phyloP scores from a whole-genome alignment of 2,888 invertebrate species.

The Xestoiulus laeticollis region DNA sequence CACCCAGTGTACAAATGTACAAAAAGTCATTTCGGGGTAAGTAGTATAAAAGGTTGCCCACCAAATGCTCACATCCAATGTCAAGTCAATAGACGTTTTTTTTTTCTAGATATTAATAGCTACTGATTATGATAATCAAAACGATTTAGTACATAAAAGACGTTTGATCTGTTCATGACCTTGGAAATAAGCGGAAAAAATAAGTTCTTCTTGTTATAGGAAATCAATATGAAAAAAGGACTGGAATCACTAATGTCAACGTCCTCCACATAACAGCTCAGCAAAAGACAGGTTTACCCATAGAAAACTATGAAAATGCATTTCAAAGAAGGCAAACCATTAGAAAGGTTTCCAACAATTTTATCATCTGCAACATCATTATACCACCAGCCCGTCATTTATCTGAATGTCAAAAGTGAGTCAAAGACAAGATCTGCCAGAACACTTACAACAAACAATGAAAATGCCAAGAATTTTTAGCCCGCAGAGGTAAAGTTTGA shows the following conservation, averaged over 20 bases:
- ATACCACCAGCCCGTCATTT: neutral
- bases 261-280: neutral
- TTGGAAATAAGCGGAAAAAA: conserved; percentile 2
- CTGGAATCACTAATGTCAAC: neutral
- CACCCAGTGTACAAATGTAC: too few relatives aligned
- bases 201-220: conserved; percentile 12
- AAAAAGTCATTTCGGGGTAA: neutral
- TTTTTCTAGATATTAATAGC: conserved; percentile 6
- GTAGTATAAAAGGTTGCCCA: neutral
- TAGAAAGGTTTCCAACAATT: neutral
- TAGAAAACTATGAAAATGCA: neutral
- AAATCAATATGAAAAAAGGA: conserved; percentile 14
- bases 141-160: conserved; percentile 6
- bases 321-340: neutral
- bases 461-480: conserved; percentile 29
- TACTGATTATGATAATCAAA: neutral
- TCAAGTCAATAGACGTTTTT: neutral
- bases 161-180: conserved; percentile 27
- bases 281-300: neutral
- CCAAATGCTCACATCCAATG: neutral
- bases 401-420: conserved; percentile 20
- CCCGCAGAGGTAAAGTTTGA: neutral
- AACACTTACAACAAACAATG: neutral
- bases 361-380: conserved; percentile 15
- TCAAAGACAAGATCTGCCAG: conserved; percentile 2